Percentiles rank a stretch among this genome's conserved stretches.
These are phyloP conservation scores for Microtus richardsoni DNA, from an alignment of 2,113 vertebrate genomes.

Conservation along the genomic window DNA sequence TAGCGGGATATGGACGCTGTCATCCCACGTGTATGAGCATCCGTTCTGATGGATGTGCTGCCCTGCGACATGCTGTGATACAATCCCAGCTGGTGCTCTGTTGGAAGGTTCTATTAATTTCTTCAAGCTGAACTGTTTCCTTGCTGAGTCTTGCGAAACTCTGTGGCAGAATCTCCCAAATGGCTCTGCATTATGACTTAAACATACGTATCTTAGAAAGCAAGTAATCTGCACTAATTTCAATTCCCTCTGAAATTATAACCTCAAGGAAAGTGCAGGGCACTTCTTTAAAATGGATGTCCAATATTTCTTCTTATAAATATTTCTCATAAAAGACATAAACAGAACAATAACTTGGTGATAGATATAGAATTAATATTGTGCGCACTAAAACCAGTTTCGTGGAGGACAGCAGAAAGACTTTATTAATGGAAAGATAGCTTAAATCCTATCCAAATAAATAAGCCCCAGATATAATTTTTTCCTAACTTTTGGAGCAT, in stretches of 20 bases:
- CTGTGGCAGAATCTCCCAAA: background rate
- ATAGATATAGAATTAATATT: background rate
- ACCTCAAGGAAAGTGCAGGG: slow-evolving; percentile 19
- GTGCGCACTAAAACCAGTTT: background rate
- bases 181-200: background rate
- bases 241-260: slow-evolving; percentile 67
- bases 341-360: slow-evolving; percentile 65
- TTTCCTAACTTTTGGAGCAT: background rate
- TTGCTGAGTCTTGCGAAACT: background rate
- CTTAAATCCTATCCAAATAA: background rate
- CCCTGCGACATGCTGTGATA: background rate
- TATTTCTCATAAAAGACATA: slow-evolving; percentile 27
- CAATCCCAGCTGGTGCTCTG: background rate
- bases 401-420: background rate
- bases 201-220: background rate
- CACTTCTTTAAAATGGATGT: background rate
- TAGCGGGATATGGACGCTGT: background rate
- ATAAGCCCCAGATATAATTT: background rate
- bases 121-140: background rate
- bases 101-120: background rate
- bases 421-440: background rate
- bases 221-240: slow-evolving; percentile 46
- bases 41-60: too few species aligned
- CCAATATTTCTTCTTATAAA: slow-evolving; percentile 29
- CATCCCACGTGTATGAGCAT: too few species aligned